Base-by-base conservation (phyloP, 2,888 invertebrate species). In the Hypsopygia costalis region DNA sequence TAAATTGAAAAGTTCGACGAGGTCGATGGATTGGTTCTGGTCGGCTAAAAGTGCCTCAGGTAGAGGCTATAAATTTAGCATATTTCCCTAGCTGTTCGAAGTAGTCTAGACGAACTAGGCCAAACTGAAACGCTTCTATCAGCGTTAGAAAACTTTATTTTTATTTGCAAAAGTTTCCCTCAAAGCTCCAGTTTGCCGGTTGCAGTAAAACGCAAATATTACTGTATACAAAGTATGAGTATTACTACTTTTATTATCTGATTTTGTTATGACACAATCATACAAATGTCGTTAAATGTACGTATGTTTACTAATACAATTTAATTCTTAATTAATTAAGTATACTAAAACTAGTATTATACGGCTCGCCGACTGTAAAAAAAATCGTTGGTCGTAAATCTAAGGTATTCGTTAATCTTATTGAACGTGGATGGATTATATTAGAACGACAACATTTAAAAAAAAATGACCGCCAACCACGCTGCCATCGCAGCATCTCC, bases 111-210 rank as follows among this genome's bases (percentile, higher is more conserved):
- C 43, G 45, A 52, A 51, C 44, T 47, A 41, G 46, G 47, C 35
- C 47, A 47, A 42, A 40, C 41, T 43, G 44, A 49, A 44, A 44
- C 36, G 46, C 45, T 11, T 21, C 40, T 44, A 40, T 41, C 37
- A 41, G 44, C 43, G 43, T 43, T 43, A 45, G 42, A 39, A 39
- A 51, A 51, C 40, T 47, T 47, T 47, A 48, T 46, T 46, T 43
- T 43, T 41, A 28, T 39, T 25, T 34, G 30, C 41, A 41, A 45
- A 41, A 36, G 44, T 42, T 46, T 40, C 28, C 42, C 39, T 39
- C 34, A 45, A 48, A 43, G 43, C 43, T 41, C 43, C 43, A 43
- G 27, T 41, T 45, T 41, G 31, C 43, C 25, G 25, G 25, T 6
- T n/a, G 25, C 25, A 25, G 6, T 25, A n/a, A n/a, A 25, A 25